Conservation (phyloP, 2,888 invertebrate species). For the Andrena bucephala region DNA sequence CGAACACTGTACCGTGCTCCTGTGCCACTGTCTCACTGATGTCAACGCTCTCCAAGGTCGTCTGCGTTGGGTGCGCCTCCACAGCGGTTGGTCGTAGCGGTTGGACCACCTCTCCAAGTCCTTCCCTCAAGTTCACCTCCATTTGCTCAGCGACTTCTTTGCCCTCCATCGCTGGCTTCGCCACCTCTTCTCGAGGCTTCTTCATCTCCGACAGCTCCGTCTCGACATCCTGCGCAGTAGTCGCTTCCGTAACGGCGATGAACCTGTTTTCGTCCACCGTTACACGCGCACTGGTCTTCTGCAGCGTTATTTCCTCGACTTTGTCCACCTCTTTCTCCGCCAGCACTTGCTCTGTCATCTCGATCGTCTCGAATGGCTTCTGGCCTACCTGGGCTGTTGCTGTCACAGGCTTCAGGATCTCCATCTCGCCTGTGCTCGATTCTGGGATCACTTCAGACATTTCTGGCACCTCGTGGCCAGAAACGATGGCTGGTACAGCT, state of each 20-base stretch:
- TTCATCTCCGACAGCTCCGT: slow-evolving; percentile 61
- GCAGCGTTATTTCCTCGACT: slow-evolving; percentile 75
- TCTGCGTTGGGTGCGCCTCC: slow-evolving; percentile 85
- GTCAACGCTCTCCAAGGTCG: slow-evolving; percentile 84
- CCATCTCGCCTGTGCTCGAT: slow-evolving; percentile 82
- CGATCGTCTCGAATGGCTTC: slow-evolving; percentile 84
- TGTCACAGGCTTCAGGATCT: slow-evolving; percentile 76
- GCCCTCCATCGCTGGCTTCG: slow-evolving; percentile 81
- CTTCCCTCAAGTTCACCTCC: slow-evolving; percentile 74
- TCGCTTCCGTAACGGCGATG: slow-evolving; percentile 73
- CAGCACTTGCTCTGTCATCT: slow-evolving; percentile 83
- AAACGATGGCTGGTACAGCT: slow-evolving; percentile 67
- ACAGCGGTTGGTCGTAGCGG: slow-evolving; percentile 80
- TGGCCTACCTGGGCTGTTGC: slow-evolving; percentile 83
- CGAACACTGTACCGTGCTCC: slow-evolving; percentile 71
- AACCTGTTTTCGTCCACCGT: slow-evolving; percentile 83
- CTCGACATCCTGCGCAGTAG: slow-evolving; percentile 73
- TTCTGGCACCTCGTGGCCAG: slow-evolving; percentile 85
- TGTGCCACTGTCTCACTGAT: slow-evolving; percentile 82
- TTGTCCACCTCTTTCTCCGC: slow-evolving; percentile 85
- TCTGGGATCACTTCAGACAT: slow-evolving; percentile 85
- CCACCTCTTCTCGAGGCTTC: slow-evolving; percentile 76
- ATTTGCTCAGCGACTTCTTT: slow-evolving; percentile 84
- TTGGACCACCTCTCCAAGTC: slow-evolving; percentile 74
- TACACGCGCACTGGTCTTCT: slow-evolving; percentile 82